These are phyloP conservation scores for Strix uralensis DNA, from an alignment of 2,113 vertebrate genomes.

Conservation along the genomic window DNA sequence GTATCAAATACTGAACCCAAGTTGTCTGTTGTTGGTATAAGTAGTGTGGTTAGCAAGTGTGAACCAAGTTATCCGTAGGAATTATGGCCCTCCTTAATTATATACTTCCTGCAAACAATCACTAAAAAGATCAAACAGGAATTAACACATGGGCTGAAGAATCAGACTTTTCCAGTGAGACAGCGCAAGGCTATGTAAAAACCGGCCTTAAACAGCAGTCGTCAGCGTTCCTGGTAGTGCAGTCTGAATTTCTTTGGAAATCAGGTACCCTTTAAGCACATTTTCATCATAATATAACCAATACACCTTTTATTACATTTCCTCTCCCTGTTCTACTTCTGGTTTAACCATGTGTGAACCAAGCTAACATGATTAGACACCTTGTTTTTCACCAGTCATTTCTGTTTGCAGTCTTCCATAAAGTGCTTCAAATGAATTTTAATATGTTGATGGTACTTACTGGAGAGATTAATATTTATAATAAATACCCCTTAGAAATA, in stretches of 20 bases:
- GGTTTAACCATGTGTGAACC: slow-evolving; percentile 68
- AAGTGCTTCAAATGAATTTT: slow-evolving; percentile 78
- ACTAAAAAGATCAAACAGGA: slow-evolving; percentile 19
- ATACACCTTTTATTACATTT: slow-evolving; percentile 15
- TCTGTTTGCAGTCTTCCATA: slow-evolving; percentile 71
- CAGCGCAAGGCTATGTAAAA: neutral
- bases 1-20: slow-evolving; percentile 3
- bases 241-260: slow-evolving; percentile 27
- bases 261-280: slow-evolving; percentile 13
- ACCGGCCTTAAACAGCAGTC: neutral
- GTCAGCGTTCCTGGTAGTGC: neutral
- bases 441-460: slow-evolving; percentile 77
- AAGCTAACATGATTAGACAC: slow-evolving; percentile 66
- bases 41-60: slow-evolving; percentile 47
- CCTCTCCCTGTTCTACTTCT: slow-evolving; percentile 41
- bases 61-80: slow-evolving; percentile 27
- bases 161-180: neutral
- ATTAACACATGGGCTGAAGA: neutral
- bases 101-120: slow-evolving; percentile 32
- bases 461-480: slow-evolving; percentile 85
- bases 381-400: slow-evolving; percentile 64
- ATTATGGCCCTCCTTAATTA: slow-evolving; percentile 44
- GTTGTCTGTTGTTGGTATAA: slow-evolving; percentile 29
- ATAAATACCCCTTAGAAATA: slow-evolving; percentile 80
- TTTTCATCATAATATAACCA: slow-evolving; percentile 29